Evolutionary conservation across 2,888 invertebrate species (phyloP).

Genomic region (Tinea trinotella): DNA sequence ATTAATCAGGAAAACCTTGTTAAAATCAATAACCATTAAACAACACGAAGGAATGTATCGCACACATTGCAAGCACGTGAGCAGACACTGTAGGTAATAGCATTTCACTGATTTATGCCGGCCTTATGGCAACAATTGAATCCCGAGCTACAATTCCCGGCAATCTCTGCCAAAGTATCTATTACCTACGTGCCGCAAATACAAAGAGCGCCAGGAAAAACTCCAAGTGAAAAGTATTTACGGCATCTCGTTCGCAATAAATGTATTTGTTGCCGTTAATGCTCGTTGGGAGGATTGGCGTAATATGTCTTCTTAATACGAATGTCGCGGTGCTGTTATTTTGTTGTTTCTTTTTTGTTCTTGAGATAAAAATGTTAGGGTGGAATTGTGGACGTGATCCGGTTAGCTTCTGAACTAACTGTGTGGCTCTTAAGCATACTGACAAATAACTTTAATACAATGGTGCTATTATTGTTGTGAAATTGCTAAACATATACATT

Average conservation of each 20-base stretch:
- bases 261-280: slow-evolving; percentile 21
- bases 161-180: slow-evolving; percentile 22
- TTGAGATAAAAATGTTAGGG: slow-evolving; percentile 6
- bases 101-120: slow-evolving; percentile 20
- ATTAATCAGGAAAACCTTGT: too few species aligned
- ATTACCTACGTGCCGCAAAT: slow-evolving; percentile 21
- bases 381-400: slow-evolving; percentile 4
- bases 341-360: slow-evolving; percentile 14
- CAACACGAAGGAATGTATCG: too few species aligned
- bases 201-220: neutral
- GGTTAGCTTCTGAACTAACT: neutral
- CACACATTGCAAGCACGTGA: neutral
- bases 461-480: too few species aligned
- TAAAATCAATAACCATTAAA: too few species aligned
- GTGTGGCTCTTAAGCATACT: neutral
- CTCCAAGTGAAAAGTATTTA: slow-evolving; percentile 18
- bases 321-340: neutral
- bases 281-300: slow-evolving; percentile 20
- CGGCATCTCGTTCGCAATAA: slow-evolving; percentile 20
- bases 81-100: slow-evolving; percentile 2
- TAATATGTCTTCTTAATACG: slow-evolving; percentile 20
- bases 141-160: slow-evolving; percentile 14
- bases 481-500: too few species aligned
- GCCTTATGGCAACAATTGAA: slow-evolving; percentile 21
- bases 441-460: too few species aligned